Evolutionary conservation across 2,113 vertebrate species (phyloP), one percentile per base, ranked within the genome.

Genomic region (Oncorhynchus tshawytscha): DNA sequence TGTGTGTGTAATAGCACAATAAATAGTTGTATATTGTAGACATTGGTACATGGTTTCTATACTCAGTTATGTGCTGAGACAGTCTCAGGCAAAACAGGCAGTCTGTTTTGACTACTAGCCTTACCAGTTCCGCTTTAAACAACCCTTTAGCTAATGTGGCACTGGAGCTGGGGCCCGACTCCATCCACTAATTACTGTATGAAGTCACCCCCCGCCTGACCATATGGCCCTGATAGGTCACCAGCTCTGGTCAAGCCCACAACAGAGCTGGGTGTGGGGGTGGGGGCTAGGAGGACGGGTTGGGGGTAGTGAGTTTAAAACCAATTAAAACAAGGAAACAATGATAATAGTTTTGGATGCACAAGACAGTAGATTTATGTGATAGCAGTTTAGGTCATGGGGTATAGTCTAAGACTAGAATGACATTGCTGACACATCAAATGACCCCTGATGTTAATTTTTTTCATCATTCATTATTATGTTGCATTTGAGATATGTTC

Each of bases 171-270:
- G 83, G 76, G 80, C 76, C 49, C 16, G 16, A 79, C 60, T 25
- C 72, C 59, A 31, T 83, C 86, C 81, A 83, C 85, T 87, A 85
- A 89, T 88, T 84, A 89, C 85, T 77, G 84, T 49, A 45, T 67
- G 66, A 81, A 78, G 86, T 73, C 74, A 79, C 12, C 79, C 69
- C 84, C 25, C 76, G 82, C 67, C 25, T 67, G 54, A 83, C 87
- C 91, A 92, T 91, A 92, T 92, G 90, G 89, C 76, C 81, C 76
- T 73, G 85, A 74, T 71, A 85, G 92, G 89, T 91, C 88, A 91
- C 62, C 49, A 57, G 76, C 84, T 85, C 81, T 74, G 82, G 76
- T 85, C 83, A 83, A 69, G 68, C 73, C 71, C 70, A 67, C 25
- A 73, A 20, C 64, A 27, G 71, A 81, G 74, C 72, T 72, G 72